phyloP scores from a whole-genome alignment of 2,888 invertebrate genomes.

The Eupsilia transversa region DNA sequence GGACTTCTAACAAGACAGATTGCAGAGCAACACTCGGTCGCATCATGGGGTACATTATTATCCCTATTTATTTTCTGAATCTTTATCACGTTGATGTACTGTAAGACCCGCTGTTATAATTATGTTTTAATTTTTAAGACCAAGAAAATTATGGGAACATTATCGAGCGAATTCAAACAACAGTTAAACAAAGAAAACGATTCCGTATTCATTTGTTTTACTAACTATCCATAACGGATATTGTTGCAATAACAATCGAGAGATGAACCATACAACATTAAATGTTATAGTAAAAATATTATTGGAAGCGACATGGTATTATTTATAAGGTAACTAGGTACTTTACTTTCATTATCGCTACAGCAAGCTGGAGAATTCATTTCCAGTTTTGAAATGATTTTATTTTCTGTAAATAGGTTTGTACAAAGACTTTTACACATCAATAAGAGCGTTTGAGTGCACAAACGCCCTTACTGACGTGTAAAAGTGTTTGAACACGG shows the following conservation, averaged over 20 bases:
- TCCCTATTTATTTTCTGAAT: not conserved
- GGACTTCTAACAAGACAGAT: not conserved
- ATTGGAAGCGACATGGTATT: not conserved
- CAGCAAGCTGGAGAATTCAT: too few species aligned
- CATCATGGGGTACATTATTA: not conserved
- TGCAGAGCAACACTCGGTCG: not conserved
- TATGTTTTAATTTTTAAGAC: not conserved
- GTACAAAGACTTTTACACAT: too few species aligned
- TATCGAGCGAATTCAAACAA: not conserved
- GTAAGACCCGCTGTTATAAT: not conserved
- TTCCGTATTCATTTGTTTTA: not conserved
- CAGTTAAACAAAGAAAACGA: not conserved
- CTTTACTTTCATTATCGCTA: not conserved
- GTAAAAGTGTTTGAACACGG: too few species aligned
- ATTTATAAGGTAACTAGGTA: not conserved
- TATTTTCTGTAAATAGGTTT: too few species aligned
- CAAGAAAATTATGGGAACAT: not conserved
- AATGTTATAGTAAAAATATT: not conserved
- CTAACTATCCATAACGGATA: not conserved
- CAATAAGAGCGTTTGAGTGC: too few species aligned
- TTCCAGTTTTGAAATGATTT: not conserved
- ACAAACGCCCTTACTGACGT: too few species aligned
- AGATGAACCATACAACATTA: not conserved
- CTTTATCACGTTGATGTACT: not conserved
- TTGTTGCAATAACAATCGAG: slow-evolving; percentile 9